phyloP scores from a whole-genome alignment of 2,888 invertebrate genomes.

The Sialis fuliginosa region DNA sequence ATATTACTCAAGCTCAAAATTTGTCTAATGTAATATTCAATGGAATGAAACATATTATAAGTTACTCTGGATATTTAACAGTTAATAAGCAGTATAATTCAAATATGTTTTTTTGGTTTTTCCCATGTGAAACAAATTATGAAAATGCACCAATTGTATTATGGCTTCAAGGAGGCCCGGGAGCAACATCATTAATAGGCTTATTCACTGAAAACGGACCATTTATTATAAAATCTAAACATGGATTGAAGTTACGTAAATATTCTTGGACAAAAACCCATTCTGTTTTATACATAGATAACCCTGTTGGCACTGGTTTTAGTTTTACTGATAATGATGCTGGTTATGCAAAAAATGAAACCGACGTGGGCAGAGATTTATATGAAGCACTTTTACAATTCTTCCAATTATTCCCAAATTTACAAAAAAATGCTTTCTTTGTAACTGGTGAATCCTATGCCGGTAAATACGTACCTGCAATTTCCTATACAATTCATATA shows the following conservation, averaged over 20 bases:
- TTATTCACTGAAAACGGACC: constrained; percentile 78
- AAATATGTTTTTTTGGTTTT: constrained; percentile 86
- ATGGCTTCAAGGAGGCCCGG: constrained; percentile 80
- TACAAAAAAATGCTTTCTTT: constrained; percentile 60
- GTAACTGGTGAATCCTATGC: constrained; percentile 82
- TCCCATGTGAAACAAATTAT: constrained; percentile 47
- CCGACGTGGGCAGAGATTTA: constrained; percentile 62
- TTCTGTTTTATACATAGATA: constrained; percentile 76
- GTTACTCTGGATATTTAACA: constrained; percentile 70
- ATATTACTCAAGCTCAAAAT: constrained; percentile 43
- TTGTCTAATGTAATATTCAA: constrained; percentile 35
- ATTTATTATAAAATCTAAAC: constrained; percentile 29
- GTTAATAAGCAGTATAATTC: constrained; percentile 61
- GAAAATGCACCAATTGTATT: constrained; percentile 51
- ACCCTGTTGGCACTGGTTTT: constrained; percentile 84
- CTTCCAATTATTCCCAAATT: constrained; percentile 63
- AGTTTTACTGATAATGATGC: constrained; percentile 64
- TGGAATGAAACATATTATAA: constrained; percentile 38
- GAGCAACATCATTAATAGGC: constrained; percentile 61
- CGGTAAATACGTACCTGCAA: constrained; percentile 64
- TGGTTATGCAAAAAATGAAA: constrained; percentile 66
- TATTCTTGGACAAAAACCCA: constrained; percentile 67
- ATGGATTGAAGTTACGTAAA: constrained; percentile 34
- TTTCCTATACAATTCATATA: constrained; percentile 53
- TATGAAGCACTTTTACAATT: constrained; percentile 65